phyloP scores from a whole-genome alignment of 1,140 invertebrate species.

The Formica exsecta region DNA sequence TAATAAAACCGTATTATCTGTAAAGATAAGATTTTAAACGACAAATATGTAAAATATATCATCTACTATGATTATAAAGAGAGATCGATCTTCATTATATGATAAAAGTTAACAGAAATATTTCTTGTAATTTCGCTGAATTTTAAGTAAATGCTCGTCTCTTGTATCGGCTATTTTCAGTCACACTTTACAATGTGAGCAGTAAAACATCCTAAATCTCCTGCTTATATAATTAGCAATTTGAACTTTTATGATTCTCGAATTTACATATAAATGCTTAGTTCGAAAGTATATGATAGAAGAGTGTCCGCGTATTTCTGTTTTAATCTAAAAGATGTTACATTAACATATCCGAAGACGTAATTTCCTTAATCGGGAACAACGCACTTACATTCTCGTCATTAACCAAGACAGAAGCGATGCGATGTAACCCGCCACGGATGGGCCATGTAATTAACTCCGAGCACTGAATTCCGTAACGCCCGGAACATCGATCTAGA shows the following conservation, averaged over 20 bases:
- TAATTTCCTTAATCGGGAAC: not conserved
- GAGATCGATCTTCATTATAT: too few species aligned
- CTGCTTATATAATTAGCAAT: not conserved
- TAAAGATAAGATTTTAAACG: too few species aligned
- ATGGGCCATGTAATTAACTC: slow-evolving; percentile 63
- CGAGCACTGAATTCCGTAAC: slow-evolving; percentile 60
- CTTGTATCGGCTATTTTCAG: too few species aligned
- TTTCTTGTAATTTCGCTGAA: too few species aligned
- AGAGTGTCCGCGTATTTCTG: not conserved
- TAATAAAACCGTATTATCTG: slow-evolving; percentile 8
- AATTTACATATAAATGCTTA: not conserved
- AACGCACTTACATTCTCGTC: not conserved
- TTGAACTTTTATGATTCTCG: not conserved
- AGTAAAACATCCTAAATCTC: too few species aligned
- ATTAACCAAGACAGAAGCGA: slow-evolving; percentile 5
- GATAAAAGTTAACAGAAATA: too few species aligned
- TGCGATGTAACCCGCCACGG: slow-evolving; percentile 32
- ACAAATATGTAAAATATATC: too few species aligned
- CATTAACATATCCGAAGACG: not conserved
- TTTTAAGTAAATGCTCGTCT: too few species aligned
- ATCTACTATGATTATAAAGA: too few species aligned
- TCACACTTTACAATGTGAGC: too few species aligned
- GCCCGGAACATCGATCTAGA: slow-evolving; percentile 67
- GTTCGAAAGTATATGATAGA: not conserved
- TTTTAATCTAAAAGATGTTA: not conserved